phyloP scores from a whole-genome alignment of 1,140 invertebrate genomes.

The Drosophila orosa region DNA sequence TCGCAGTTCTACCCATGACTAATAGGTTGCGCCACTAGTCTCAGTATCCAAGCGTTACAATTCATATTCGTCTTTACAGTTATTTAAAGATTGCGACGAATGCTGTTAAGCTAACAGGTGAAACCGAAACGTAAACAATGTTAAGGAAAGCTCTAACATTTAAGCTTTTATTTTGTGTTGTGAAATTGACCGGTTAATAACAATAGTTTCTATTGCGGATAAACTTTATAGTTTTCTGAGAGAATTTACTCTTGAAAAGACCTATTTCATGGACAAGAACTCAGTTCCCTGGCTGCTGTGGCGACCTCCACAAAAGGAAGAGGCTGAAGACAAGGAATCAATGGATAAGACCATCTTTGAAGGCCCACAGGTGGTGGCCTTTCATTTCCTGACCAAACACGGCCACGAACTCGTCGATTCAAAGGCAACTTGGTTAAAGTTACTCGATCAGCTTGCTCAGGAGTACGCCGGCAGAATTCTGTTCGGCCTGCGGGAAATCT shows the following conservation, averaged over 20 bases:
- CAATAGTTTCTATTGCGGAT: not conserved
- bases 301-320: not conserved
- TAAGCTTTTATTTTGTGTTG: constrained; percentile 24
- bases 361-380: constrained; percentile 34
- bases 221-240: not conserved
- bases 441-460: constrained; percentile 19
- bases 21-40: too few species aligned
- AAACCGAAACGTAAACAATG: constrained; percentile 20
- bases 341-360: not conserved
- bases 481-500: constrained; percentile 35
- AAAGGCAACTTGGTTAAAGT: constrained; percentile 21
- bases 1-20: too few species aligned
- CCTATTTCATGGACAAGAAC: constrained; percentile 1
- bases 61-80: not conserved
- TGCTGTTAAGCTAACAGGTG: constrained; percentile 5
- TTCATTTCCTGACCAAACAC: constrained; percentile 29
- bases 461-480: constrained; percentile 36
- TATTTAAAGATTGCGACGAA: not conserved
- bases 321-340: not conserved
- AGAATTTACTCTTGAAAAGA: not conserved
- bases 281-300: constrained; percentile 20
- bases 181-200: constrained; percentile 19
- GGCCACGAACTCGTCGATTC: not conserved
- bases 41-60: too few species aligned
- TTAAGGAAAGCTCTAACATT: constrained; percentile 8